Evolutionary conservation across 2,888 invertebrate species (phyloP), one percentile per base, ranked within the genome.

Genomic region (Lepidocyrtinus sp.): DNA sequence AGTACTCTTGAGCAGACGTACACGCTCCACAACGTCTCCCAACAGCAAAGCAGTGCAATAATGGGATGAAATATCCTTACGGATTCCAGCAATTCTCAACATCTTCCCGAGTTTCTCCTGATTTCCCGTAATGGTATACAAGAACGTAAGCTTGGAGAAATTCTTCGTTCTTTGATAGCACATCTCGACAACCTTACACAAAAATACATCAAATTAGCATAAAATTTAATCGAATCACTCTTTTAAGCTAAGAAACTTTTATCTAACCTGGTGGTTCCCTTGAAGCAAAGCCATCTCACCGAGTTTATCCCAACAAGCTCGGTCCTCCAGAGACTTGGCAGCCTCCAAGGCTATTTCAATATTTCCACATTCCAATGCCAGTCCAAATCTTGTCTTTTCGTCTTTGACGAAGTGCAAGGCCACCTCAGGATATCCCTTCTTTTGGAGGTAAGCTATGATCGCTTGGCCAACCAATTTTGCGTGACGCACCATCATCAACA

Each of bases 121-220:
- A 89, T 99, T 99, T 12, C 99, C 99, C 17, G 99, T 99, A 84
- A 99, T 96, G 55, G 99, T 91, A 90, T 99, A 99, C 45, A 99
- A 91, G 91, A 99, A 99, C 17, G 98, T 95, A 0, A 99, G 91
- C 90, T 98, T 98, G 89, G 99, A 99, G 89, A 99, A 99, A 90
- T 98, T 98, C 90, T 99, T 99, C 0, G 98, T 99, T 83, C 99
- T 93, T 88, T 99, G 99, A 89, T 99, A 99, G 88, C 98, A 98
- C 98, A 99, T 98, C 89, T 99, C 99, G 0, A 99, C 99, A 67
- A 95, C 91, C 89, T 92, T 90, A 76, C 67, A 74, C 27, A 72
- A 63, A 70, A 45, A 50, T 36, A 36, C 59, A 19, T n/a, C 26
- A n/a, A 26, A 80, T 70, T 17, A 70, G 25, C n/a, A 55, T 21